Evolutionary conservation across 2,888 invertebrate genomes (phyloP).

Genomic region (Exephanes ischioxanthus): DNA sequence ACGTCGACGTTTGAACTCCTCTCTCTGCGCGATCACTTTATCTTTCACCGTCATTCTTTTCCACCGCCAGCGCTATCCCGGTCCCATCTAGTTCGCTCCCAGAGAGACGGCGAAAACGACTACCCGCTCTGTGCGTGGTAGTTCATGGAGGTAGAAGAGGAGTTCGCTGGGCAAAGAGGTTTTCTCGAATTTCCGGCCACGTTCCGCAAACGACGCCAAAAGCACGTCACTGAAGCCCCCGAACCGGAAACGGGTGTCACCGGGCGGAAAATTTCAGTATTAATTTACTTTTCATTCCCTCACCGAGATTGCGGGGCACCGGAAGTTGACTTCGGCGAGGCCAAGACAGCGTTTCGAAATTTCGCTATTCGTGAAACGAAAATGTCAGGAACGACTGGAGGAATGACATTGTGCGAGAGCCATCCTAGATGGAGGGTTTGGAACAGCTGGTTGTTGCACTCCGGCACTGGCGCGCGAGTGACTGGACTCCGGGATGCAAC

Average conservation of each 20-base stretch:
- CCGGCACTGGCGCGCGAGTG: background rate
- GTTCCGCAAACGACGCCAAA: slow-evolving; percentile 48
- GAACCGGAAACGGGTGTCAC: background rate
- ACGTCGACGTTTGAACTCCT: background rate
- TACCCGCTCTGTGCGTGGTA: background rate
- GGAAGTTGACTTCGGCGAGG: slow-evolving; percentile 6
- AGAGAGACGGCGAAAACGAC: slow-evolving; percentile 25
- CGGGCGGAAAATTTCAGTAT: slow-evolving; percentile 5
- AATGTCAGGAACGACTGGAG: background rate
- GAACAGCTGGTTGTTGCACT: background rate
- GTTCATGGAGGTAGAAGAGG: background rate
- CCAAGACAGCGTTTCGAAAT: background rate
- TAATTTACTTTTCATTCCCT: slow-evolving; percentile 3
- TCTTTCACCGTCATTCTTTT: background rate
- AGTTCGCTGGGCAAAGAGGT: slow-evolving; percentile 29
- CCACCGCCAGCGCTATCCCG: background rate
- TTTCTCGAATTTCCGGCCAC: slow-evolving; percentile 61
- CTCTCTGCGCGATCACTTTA: slow-evolving; percentile 14
- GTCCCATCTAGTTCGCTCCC: slow-evolving; percentile 16
- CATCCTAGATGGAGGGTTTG: background rate
- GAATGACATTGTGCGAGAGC: background rate
- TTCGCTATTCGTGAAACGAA: background rate
- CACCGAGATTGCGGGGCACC: background rate
- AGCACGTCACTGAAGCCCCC: slow-evolving; percentile 23
- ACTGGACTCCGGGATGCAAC: background rate